Percentiles rank a stretch among this genome's conserved stretches.
phyloP scores from a whole-genome alignment of 2,113 vertebrate genomes.

The Nerophis ophidion region DNA sequence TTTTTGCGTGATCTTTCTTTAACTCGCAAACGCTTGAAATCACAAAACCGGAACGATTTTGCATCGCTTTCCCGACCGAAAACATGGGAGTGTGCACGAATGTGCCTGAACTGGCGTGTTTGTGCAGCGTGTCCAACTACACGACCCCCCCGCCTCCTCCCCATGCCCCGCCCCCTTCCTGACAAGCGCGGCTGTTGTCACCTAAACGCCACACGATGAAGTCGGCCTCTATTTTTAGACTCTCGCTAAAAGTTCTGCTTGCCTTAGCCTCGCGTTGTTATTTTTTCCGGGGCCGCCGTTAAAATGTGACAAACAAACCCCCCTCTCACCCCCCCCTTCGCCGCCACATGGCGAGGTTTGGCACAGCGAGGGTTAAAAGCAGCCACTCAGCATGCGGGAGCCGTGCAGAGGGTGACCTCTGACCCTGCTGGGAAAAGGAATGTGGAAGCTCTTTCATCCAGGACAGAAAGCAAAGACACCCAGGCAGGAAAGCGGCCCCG shows the following conservation, averaged over 20 bases:
- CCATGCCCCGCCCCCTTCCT: not conserved
- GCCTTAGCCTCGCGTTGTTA: no score
- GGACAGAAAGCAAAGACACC: constrained; percentile 71
- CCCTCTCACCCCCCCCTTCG: not conserved
- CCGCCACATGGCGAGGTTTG: not conserved
- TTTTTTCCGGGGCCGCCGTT: no score
- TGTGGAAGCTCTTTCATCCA: constrained; percentile 78
- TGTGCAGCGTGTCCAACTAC: constrained; percentile 6
- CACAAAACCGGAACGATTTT: no score
- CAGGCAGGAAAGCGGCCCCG: constrained; percentile 52
- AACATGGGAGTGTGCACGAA: not conserved
- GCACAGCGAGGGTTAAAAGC: constrained; percentile 61
- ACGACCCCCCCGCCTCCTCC: not conserved
- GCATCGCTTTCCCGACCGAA: no score
- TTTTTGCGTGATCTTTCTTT: no score
- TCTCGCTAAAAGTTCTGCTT: constrained; percentile 29
- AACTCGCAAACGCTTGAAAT: no score
- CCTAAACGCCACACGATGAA: constrained; percentile 60
- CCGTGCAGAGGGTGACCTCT: constrained; percentile 68
- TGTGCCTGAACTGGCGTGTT: constrained; percentile 21
- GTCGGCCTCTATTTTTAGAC: constrained; percentile 68
- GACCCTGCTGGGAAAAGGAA: constrained; percentile 72
- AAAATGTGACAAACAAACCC: no score
- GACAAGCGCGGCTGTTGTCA: constrained; percentile 61
- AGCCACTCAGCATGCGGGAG: constrained; percentile 63